These are phyloP conservation scores for Gouania willdenowi DNA, from an alignment of 2,797 vertebrate genomes.

Conservation along the genomic window DNA sequence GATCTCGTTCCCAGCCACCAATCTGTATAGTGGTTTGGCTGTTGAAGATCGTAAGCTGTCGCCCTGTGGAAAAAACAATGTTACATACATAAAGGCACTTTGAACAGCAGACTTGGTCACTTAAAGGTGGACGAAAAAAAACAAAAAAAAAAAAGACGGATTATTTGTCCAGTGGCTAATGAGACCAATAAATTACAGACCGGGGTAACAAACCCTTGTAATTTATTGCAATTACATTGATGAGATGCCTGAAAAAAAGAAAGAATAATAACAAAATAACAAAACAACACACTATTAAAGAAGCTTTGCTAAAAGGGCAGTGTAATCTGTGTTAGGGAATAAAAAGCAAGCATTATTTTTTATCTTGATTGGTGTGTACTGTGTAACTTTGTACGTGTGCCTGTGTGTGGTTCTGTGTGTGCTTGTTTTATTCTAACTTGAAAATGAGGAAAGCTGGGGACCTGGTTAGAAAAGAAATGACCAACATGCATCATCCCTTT, in stretches of 20 bases:
- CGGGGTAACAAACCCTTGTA: constrained; percentile 80
- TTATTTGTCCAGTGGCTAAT: constrained; percentile 91
- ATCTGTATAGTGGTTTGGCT: constrained; percentile 99
- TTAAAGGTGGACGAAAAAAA: constrained; percentile 57
- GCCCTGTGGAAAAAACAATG: constrained; percentile 92
- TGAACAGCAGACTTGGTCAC: constrained; percentile 78
- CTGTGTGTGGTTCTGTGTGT: too few relatives aligned
- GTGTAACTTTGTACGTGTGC: too few relatives aligned
- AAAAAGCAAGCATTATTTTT: too few relatives aligned
- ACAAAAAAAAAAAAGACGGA: constrained; percentile 74
- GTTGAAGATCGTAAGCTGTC: constrained; percentile 99
- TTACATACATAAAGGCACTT: constrained; percentile 93
- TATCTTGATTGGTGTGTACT: too few relatives aligned
- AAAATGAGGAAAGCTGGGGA: too few relatives aligned
- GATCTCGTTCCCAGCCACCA: constrained; percentile 94
- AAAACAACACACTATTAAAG: constrained; percentile 68
- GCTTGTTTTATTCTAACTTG: too few relatives aligned
- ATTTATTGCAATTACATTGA: constrained; percentile 90
- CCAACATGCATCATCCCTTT: too few relatives aligned
- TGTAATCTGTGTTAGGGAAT: constrained; percentile 23
- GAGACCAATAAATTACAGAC: constrained; percentile 97
- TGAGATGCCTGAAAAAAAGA: constrained; percentile 79
- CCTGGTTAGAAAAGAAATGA: too few relatives aligned
- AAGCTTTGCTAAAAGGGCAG: constrained; percentile 88
- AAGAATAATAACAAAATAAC: constrained; percentile 63